phyloP scores from a whole-genome alignment of 2,888 invertebrate genomes.

The Mystacides longicornis region DNA sequence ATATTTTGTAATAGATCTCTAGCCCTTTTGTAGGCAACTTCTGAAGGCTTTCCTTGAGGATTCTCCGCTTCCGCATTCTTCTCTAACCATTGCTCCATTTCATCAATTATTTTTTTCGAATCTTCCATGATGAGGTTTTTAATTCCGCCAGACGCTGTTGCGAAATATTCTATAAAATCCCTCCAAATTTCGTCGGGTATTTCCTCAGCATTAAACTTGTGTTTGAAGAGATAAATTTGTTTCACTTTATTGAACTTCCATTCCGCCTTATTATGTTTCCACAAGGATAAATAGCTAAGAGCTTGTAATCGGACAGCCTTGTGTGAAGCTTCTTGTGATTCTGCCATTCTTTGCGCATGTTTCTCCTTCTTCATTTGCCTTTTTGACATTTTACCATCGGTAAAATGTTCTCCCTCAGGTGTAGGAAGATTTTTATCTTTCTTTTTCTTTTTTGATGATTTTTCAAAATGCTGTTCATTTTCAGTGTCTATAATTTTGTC shows the following conservation, averaged over 20 bases:
- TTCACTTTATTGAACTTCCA: constrained; percentile 78
- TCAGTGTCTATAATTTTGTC: constrained; percentile 2
- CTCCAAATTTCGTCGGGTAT: constrained; percentile 58
- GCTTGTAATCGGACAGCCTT: constrained; percentile 53
- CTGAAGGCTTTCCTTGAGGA: constrained; percentile 36
- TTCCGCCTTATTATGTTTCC: constrained; percentile 60
- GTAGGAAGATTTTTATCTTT: constrained; percentile 34
- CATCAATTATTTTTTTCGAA: constrained; percentile 57
- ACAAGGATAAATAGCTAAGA: constrained; percentile 60
- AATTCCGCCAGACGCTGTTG: constrained; percentile 60
- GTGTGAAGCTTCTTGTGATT: constrained; percentile 46
- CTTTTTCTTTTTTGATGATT: constrained; percentile 32
- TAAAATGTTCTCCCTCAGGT: constrained; percentile 27
- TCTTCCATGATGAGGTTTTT: constrained; percentile 54
- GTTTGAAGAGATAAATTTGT: constrained; percentile 68
- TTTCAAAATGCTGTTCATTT: constrained; percentile 27
- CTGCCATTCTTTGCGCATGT: constrained; percentile 48
- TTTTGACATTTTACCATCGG: constrained; percentile 49
- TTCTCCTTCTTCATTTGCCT: constrained; percentile 60
- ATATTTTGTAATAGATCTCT: constrained; percentile 59
- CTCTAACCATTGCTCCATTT: constrained; percentile 50
- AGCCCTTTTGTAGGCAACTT: constrained; percentile 51
- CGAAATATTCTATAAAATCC: constrained; percentile 62
- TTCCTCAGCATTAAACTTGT: constrained; percentile 54
- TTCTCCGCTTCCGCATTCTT: constrained; percentile 32